Conservation (phyloP, 2,888 invertebrate species). For the Achlya flavicornis region DNA sequence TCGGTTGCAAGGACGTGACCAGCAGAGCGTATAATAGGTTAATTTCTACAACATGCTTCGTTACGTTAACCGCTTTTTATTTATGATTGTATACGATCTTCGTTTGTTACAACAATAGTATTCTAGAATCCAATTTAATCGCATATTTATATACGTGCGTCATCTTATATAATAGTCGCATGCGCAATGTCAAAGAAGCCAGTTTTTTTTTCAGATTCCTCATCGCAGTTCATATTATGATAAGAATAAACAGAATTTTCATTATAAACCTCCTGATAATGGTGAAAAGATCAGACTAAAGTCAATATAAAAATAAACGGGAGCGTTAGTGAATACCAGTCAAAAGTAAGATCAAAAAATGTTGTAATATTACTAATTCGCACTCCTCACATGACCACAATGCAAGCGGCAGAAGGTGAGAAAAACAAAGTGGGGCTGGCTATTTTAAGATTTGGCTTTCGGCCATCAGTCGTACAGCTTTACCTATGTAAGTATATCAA, state of each 20-base stretch:
- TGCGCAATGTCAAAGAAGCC: neutral
- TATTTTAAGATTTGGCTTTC: constrained; percentile 72
- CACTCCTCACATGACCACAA: constrained; percentile 67
- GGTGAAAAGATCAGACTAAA: neutral
- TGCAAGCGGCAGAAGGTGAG: constrained; percentile 67
- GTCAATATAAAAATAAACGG: constrained; percentile 17
- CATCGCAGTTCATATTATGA: neutral
- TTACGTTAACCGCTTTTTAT: constrained; percentile 15
- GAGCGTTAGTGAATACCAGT: constrained; percentile 26
- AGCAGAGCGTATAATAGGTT: constrained; percentile 45
- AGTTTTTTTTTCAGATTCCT: neutral
- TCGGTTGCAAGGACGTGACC: constrained; percentile 47
- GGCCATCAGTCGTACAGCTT: constrained; percentile 60
- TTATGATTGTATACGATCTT: constrained; percentile 9
- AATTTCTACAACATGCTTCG: constrained; percentile 44
- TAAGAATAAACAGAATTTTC: neutral
- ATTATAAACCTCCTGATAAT: neutral
- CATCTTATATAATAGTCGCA: neutral
- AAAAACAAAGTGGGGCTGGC: constrained; percentile 62
- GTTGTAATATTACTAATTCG: constrained; percentile 20
- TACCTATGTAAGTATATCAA: constrained; percentile 71
- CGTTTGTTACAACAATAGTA: neutral
- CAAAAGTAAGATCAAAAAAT: constrained; percentile 35
- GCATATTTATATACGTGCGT: constrained; percentile 4
- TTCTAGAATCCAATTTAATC: constrained; percentile 4